A percentile compares a stretch with the other conserved stretches of the same genome.
Evolutionary conservation across 2,113 vertebrate species (phyloP).

Genomic region (Piprites chloris): DNA sequence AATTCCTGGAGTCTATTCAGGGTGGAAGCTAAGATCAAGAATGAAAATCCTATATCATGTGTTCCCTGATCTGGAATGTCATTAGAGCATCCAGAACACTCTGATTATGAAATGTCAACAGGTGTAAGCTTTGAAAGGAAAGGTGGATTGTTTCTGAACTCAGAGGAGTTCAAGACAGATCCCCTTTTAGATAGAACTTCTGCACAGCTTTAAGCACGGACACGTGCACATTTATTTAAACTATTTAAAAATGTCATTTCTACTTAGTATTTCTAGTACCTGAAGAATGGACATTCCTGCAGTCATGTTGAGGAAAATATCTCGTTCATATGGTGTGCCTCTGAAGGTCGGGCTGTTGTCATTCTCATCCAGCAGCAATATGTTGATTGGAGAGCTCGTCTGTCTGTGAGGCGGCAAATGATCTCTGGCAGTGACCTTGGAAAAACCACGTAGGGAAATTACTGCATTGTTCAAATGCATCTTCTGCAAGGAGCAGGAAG

Average conservation of each 20-base stretch:
- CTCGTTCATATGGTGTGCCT: constrained; percentile 39
- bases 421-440: constrained; percentile 77
- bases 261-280: constrained; percentile 51
- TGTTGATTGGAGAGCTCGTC: constrained; percentile 21
- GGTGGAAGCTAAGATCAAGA: neutral
- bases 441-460: neutral
- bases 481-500: neutral
- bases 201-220: neutral
- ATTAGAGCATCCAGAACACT: neutral
- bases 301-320: constrained; percentile 72
- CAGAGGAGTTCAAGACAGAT: neutral
- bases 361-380: constrained; percentile 76
- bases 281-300: constrained; percentile 71
- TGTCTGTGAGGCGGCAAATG: neutral
- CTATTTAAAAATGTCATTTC: neutral
- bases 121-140: neutral
- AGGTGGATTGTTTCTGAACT: neutral
- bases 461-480: neutral
- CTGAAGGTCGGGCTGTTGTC: constrained; percentile 77
- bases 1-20: neutral
- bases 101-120: neutral
- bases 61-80: neutral
- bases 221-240: neutral
- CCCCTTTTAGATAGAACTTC: neutral
- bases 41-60: neutral